Conservation (phyloP, 1,140 invertebrate genomes). For the Oscheius sp. region DNA sequence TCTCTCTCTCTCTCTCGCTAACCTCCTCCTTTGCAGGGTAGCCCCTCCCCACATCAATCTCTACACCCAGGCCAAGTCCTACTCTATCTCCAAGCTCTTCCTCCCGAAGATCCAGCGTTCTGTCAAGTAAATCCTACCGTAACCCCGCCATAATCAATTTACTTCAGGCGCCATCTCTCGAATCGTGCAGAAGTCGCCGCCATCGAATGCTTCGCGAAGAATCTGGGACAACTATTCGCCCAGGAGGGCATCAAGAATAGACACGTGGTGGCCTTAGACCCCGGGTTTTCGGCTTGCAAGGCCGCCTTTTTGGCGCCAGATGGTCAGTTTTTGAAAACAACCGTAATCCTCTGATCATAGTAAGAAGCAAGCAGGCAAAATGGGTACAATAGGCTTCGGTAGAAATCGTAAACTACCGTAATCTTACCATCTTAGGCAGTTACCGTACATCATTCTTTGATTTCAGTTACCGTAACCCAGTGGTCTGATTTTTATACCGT, state of each 20-base stretch:
- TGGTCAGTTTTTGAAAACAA: too few relatives aligned
- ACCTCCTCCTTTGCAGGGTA: not conserved
- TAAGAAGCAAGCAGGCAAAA: too few relatives aligned
- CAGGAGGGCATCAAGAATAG: constrained; percentile 76
- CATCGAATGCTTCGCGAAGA: constrained; percentile 77
- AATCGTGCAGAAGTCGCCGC: constrained; percentile 73
- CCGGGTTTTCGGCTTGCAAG: constrained; percentile 82
- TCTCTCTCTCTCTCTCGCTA: too few relatives aligned
- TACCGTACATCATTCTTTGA: too few relatives aligned
- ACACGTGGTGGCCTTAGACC: constrained; percentile 79
- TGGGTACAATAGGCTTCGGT: too few relatives aligned
- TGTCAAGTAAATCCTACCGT: constrained; percentile 44
- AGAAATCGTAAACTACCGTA: too few relatives aligned
- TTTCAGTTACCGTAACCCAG: too few relatives aligned
- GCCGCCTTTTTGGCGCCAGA: constrained; percentile 72
- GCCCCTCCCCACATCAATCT: not conserved
- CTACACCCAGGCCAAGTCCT: not conserved
- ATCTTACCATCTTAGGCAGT: too few relatives aligned
- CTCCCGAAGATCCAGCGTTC: constrained; percentile 7
- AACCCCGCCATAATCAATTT: not conserved
- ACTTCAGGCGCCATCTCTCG: not conserved
- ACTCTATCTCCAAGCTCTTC: not conserved
- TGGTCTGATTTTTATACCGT: too few relatives aligned
- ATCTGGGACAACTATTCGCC: constrained; percentile 78
- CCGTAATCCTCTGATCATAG: too few relatives aligned